Conservation (phyloP, 2,888 invertebrate species). For the Acanthosepion lycidas region DNA sequence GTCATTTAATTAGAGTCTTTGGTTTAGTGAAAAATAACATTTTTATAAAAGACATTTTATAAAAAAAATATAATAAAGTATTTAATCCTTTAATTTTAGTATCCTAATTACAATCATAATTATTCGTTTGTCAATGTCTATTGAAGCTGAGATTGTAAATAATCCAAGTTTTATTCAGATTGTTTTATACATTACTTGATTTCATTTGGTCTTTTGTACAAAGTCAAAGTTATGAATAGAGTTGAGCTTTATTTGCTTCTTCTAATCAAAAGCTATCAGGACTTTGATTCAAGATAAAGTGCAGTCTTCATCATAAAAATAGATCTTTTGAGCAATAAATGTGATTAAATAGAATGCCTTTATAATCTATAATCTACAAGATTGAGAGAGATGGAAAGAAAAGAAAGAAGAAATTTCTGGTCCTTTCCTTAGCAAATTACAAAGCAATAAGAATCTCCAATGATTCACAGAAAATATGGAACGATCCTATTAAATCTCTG, state of each 20-base stretch:
- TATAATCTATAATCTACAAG: constrained; percentile 20
- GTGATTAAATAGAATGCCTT: constrained; percentile 33
- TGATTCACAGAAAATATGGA: constrained; percentile 33
- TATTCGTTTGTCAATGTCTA: background rate
- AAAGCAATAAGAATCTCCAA: constrained; percentile 20
- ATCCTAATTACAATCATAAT: background rate
- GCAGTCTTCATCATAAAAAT: constrained; percentile 18
- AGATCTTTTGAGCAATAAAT: constrained; percentile 33
- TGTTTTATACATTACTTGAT: background rate
- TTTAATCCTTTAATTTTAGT: background rate
- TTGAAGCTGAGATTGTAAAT: background rate
- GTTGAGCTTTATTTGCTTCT: background rate
- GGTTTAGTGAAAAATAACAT: background rate
- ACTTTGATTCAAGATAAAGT: background rate
- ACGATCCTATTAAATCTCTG: constrained; percentile 17
- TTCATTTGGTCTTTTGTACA: background rate
- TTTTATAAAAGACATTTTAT: background rate
- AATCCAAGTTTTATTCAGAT: background rate
- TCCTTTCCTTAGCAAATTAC: constrained; percentile 13
- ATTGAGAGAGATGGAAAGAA: background rate
- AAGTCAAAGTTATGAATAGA: background rate
- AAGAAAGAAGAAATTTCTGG: constrained; percentile 24
- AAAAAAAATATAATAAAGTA: background rate
- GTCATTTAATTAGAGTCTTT: background rate
- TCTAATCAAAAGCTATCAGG: constrained; percentile 4